These are phyloP conservation scores for Struthio camelus DNA, from an alignment of 2,113 vertebrate species.

Conservation along the genomic window DNA sequence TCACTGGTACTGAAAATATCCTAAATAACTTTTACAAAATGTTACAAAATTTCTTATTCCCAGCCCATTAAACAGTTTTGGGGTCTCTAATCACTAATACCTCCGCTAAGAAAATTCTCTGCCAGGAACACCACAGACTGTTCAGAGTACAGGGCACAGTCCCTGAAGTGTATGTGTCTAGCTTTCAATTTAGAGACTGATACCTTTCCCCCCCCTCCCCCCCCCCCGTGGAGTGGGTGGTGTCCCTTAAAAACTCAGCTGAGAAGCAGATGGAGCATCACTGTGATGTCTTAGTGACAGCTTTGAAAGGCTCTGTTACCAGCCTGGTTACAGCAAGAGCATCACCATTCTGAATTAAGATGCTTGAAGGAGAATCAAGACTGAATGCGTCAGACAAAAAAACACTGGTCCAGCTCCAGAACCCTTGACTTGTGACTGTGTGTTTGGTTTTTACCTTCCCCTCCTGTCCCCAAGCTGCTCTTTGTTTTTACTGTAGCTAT, in stretches of 20 bases:
- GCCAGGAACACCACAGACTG: background rate
- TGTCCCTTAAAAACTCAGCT: background rate
- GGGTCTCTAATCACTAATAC: background rate
- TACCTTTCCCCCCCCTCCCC: too few species aligned
- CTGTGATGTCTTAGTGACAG: background rate
- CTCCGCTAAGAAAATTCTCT: background rate
- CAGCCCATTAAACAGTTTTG: background rate
- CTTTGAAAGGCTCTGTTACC: background rate
- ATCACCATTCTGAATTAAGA: background rate
- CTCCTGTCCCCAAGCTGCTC: background rate
- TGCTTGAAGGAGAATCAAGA: background rate
- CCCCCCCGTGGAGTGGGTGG: background rate
- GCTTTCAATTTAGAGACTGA: background rate
- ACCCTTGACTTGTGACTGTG: background rate
- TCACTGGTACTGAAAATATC: background rate
- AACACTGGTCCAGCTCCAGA: background rate
- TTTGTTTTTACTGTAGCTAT: background rate
- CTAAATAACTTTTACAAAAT: background rate
- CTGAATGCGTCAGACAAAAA: background rate
- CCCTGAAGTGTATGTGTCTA: background rate
- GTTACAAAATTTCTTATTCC: background rate
- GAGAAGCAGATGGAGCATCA: conserved; percentile 13
- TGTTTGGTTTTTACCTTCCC: background rate
- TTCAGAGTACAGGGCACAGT: background rate
- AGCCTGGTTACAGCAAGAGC: background rate